A percentile compares a stretch with the other conserved stretches of the same genome.
Evolutionary conservation across 2,113 vertebrate genomes (phyloP).

Genomic region (Micromys minutus): DNA sequence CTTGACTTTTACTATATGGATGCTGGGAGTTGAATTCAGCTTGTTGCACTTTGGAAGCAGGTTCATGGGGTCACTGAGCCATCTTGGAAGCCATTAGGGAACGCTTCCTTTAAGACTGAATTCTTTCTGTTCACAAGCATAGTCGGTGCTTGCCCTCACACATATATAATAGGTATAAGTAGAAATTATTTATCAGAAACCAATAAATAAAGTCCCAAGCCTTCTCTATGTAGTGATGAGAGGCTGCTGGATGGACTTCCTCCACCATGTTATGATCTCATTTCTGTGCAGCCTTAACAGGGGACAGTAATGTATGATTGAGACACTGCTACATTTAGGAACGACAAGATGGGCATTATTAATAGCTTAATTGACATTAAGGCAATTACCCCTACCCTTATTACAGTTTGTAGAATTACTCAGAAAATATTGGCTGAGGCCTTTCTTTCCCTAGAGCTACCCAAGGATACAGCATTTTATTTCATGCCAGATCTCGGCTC

Average conservation of each 20-base stretch:
- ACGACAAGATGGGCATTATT: slow-evolving; percentile 88
- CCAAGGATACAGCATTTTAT: slow-evolving; percentile 86
- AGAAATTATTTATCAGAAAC: slow-evolving; percentile 51
- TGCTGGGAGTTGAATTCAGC: background rate
- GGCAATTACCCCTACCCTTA: slow-evolving; percentile 87
- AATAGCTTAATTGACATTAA: slow-evolving; percentile 91
- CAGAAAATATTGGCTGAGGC: slow-evolving; percentile 82
- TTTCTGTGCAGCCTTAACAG: slow-evolving; percentile 78
- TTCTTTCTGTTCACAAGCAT: background rate
- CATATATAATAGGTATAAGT: background rate
- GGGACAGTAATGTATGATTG: slow-evolving; percentile 79
- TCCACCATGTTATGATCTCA: slow-evolving; percentile 77
- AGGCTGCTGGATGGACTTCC: slow-evolving; percentile 67
- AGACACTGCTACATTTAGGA: slow-evolving; percentile 84
- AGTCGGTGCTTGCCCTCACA: background rate
- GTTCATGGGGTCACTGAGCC: background rate
- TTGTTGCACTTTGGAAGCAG: background rate
- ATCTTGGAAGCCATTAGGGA: background rate
- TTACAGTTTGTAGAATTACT: slow-evolving; percentile 87
- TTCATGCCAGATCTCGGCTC: slow-evolving; percentile 84
- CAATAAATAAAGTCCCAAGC: slow-evolving; percentile 32
- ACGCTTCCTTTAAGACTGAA: background rate
- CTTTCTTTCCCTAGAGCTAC: slow-evolving; percentile 87
- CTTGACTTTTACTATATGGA: background rate
- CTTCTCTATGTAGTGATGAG: slow-evolving; percentile 8